These are phyloP conservation scores for Odontamblyopus rebecca DNA, from an alignment of 2,797 vertebrate species.

Conservation along the genomic window DNA sequence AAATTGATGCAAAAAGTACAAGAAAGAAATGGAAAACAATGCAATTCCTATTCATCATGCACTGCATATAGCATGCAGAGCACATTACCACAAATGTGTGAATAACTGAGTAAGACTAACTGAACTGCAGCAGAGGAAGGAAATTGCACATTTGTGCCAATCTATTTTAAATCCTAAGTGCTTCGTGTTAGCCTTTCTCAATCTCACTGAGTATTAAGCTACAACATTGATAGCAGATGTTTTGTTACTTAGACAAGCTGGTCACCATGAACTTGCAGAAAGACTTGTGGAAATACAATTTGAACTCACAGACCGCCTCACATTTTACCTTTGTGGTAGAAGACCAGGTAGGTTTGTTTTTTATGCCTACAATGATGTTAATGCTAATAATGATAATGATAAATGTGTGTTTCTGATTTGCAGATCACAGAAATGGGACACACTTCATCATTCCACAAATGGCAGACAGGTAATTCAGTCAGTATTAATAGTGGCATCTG, in stretches of 20 bases:
- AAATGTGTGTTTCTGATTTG: constrained; percentile 20
- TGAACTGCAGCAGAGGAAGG: constrained; percentile 9
- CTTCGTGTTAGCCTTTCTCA: not conserved
- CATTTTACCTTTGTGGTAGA: constrained; percentile 97
- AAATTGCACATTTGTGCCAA: not conserved
- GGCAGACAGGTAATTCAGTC: constrained; percentile 89
- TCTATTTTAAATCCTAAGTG: not conserved
- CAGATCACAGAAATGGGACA: constrained; percentile 95
- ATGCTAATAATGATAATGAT: not conserved
- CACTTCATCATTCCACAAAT: constrained; percentile 99
- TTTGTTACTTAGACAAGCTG: constrained; percentile 85
- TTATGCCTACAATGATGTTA: not conserved
- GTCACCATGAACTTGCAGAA: constrained; percentile 92
- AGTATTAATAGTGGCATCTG: not conserved
- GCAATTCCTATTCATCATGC: not conserved
- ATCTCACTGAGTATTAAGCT: not conserved
- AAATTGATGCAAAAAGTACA: not conserved
- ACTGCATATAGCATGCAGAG: constrained; percentile 4
- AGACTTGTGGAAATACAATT: constrained; percentile 96
- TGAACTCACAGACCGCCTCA: constrained; percentile 94
- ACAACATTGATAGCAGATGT: not conserved
- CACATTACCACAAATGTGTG: constrained; percentile 16
- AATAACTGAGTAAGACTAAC: constrained; percentile 31
- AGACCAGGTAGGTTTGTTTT: constrained; percentile 84
- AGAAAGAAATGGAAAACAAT: not conserved